Percentiles rank a stretch among this genome's conserved stretches.
These are phyloP conservation scores for Delia radicum DNA, from an alignment of 1,140 invertebrate genomes.

Conservation along the genomic window DNA sequence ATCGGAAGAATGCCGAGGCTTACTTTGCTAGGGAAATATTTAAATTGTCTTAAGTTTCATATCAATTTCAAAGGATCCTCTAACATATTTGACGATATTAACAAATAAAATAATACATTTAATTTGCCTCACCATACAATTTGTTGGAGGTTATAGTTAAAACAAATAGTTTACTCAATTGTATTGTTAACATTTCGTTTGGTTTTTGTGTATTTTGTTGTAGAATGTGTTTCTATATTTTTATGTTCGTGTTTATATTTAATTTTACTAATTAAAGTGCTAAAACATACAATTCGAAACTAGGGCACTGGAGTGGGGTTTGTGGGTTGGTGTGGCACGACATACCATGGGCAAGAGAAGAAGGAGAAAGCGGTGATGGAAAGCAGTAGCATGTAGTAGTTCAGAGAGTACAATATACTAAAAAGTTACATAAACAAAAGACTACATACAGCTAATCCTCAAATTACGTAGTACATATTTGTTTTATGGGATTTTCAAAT, in stretches of 20 bases:
- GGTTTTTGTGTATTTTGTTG: neutral
- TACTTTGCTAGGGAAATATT: too few relatives aligned
- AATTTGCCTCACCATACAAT: too few relatives aligned
- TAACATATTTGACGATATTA: too few relatives aligned
- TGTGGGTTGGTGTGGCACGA: neutral
- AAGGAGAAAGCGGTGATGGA: neutral
- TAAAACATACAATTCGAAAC: neutral
- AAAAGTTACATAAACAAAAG: neutral
- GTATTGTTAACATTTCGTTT: neutral
- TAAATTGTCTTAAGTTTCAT: too few relatives aligned
- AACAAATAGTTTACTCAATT: neutral
- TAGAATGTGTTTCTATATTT: neutral
- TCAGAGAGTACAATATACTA: too few relatives aligned
- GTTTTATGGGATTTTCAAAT: too few relatives aligned
- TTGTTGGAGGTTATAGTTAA: too few relatives aligned
- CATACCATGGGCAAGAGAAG: neutral
- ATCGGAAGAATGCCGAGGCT: too few relatives aligned
- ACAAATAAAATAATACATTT: too few relatives aligned
- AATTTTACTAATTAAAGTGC: conserved; percentile 21
- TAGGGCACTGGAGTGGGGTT: neutral
- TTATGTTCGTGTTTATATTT: conserved; percentile 11
- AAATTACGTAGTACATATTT: too few relatives aligned
- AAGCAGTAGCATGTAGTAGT: neutral
- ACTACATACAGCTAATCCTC: neutral
- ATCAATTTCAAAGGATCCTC: too few relatives aligned